Evolutionary conservation across 1,140 invertebrate species (phyloP).

Genomic region (Heterodera schachtii): DNA sequence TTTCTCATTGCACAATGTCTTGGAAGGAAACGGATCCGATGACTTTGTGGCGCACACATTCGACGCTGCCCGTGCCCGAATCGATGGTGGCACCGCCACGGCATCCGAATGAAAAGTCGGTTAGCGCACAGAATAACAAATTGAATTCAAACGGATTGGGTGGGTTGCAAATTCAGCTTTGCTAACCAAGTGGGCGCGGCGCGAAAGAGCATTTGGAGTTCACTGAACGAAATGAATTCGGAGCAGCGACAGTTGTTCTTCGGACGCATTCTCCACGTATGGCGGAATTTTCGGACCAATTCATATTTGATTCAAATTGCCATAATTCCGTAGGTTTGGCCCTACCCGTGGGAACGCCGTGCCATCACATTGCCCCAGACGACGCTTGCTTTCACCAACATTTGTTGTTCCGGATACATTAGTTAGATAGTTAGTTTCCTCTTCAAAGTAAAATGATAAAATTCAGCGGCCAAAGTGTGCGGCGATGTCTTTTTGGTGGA

Average conservation of each 20-base stretch:
- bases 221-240: not conserved
- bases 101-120: conserved; percentile 6
- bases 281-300: not conserved
- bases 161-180: not conserved
- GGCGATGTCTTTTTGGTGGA: conserved; percentile 24
- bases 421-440: conserved; percentile 3
- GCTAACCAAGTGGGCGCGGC: not conserved
- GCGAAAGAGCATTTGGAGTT: conserved; percentile 8
- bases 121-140: too few relatives aligned
- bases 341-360: conserved; percentile 9
- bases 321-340: conserved; percentile 15
- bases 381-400: not conserved
- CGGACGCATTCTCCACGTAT: not conserved
- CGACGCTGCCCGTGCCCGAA: conserved; percentile 20
- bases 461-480: conserved; percentile 13
- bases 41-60: conserved; percentile 14
- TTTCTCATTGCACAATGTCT: conserved; percentile 9
- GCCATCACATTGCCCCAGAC: conserved; percentile 13
- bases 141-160: too few relatives aligned
- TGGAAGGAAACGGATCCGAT: conserved; percentile 31
- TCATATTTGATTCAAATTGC: conserved; percentile 2
- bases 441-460: not conserved
- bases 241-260: conserved; percentile 6
- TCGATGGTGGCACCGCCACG: not conserved
- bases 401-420: conserved; percentile 22